phyloP scores from a whole-genome alignment of 2,113 vertebrate species.

The Dissostichus mawsoni region DNA sequence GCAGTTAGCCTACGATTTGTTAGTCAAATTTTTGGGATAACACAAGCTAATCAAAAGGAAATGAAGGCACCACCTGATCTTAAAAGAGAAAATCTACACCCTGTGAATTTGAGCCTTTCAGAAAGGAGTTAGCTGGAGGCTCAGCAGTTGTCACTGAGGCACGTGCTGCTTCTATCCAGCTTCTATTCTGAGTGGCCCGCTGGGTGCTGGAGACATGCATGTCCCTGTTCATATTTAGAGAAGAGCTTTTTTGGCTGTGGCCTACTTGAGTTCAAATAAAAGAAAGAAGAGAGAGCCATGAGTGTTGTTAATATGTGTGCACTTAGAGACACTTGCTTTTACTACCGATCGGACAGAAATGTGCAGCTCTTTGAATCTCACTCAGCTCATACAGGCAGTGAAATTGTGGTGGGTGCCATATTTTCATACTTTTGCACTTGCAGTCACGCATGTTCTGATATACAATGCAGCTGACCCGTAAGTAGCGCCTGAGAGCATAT shows the following conservation, averaged over 20 bases:
- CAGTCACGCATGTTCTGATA: constrained; percentile 47
- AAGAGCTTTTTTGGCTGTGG: constrained; percentile 82
- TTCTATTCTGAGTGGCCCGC: constrained; percentile 84
- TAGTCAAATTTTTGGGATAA: constrained; percentile 17
- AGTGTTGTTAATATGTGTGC: constrained; percentile 34
- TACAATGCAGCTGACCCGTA: constrained; percentile 53
- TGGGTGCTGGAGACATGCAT: constrained; percentile 76
- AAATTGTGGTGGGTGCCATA: not conserved
- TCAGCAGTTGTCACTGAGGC: constrained; percentile 54
- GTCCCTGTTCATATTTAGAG: constrained; percentile 82
- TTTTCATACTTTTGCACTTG: constrained; percentile 24
- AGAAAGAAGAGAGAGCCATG: constrained; percentile 40
- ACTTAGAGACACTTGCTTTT: constrained; percentile 31
- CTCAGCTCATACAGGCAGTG: not conserved
- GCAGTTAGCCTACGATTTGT: constrained; percentile 16
- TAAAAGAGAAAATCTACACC: constrained; percentile 15
- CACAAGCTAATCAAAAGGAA: not conserved
- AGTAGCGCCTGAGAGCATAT: constrained; percentile 39
- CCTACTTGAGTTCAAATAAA: constrained; percentile 80
- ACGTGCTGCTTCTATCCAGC: constrained; percentile 67
- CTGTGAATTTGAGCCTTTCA: constrained; percentile 41
- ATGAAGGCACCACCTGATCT: constrained; percentile 5
- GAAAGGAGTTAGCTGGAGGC: constrained; percentile 58
- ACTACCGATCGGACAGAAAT: constrained; percentile 29
- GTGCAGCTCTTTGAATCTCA: constrained; percentile 28